Evolutionary conservation across 2,113 vertebrate genomes (phyloP).

Genomic region (Bungarus multicinctus): DNA sequence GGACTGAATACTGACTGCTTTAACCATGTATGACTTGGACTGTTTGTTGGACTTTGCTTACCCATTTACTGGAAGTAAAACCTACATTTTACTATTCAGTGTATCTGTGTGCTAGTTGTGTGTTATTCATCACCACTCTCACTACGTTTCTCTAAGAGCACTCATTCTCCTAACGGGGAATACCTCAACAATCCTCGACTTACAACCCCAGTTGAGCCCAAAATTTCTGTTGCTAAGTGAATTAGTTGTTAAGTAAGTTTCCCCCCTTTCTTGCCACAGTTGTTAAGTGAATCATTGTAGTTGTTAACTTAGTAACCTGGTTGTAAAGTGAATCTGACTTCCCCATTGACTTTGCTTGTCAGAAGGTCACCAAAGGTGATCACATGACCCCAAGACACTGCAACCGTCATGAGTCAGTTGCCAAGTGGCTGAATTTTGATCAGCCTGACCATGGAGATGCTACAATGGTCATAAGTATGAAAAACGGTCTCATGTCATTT

Average conservation of each 20-base stretch:
- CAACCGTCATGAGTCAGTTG: neutral
- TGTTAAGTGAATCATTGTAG: neutral
- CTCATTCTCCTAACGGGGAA: no score
- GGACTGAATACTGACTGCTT: no score
- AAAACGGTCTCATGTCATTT: neutral
- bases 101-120: no score
- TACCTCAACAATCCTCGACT: no score
- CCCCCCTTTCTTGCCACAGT: neutral
- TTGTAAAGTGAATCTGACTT: neutral
- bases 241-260: no score
- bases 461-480: neutral
- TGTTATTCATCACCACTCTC: no score
- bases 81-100: no score
- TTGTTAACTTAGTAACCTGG: neutral
- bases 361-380: neutral
- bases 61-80: no score
- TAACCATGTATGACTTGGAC: no score
- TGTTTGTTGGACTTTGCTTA: no score
- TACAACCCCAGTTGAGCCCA: neutral
- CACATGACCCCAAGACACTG: neutral
- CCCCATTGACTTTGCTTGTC: neutral
- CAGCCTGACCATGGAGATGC: neutral
- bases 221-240: neutral
- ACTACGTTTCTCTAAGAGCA: no score
- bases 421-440: neutral